Conservation (phyloP, 2,113 vertebrate species). For the Ifrita kowaldi region DNA sequence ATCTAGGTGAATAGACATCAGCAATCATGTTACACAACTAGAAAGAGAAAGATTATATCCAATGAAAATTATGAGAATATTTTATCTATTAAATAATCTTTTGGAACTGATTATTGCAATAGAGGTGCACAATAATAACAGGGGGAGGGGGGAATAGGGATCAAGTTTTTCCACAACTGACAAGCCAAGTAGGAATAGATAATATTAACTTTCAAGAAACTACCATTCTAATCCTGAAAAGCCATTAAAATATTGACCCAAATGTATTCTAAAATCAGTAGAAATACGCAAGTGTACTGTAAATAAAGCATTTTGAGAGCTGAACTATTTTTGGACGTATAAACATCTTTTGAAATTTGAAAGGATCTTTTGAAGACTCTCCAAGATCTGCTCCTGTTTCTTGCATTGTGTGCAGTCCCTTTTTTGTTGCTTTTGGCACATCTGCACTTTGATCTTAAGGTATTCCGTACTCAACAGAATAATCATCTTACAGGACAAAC, state of each 20-base stretch:
- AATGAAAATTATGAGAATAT: not conserved
- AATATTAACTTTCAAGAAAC: not conserved
- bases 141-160: fast-evolving
- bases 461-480: no score
- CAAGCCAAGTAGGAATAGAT: not conserved
- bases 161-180: not conserved
- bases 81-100: not conserved
- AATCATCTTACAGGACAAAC: not conserved
- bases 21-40: not conserved
- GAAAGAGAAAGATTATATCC: not conserved
- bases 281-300: fast-evolving
- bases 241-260: not conserved
- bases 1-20: not conserved
- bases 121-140: not conserved
- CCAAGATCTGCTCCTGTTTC: not conserved
- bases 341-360: not conserved
- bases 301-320: not conserved
- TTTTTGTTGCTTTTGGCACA: not conserved
- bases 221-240: not conserved
- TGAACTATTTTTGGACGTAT: not conserved
- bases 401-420: not conserved
- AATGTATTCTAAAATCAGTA: not conserved
- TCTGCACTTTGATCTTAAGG: not conserved
- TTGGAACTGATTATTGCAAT: not conserved
- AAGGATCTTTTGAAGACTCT: not conserved